Evolutionary conservation across 1,140 invertebrate genomes (phyloP).

Genomic region (Drosophila sproati): DNA sequence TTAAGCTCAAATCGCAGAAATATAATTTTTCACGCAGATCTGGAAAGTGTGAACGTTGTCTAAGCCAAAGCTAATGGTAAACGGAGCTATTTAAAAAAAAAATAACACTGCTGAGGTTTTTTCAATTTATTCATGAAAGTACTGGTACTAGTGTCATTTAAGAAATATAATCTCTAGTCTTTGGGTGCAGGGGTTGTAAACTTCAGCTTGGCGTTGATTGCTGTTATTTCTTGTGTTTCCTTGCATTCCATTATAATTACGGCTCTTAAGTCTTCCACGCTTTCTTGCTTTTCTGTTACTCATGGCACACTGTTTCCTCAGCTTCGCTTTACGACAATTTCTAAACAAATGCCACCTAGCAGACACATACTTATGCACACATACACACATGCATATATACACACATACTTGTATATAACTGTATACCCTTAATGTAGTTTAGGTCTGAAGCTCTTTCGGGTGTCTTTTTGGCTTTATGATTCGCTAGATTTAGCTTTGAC

Average conservation of each 20-base stretch:
- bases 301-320: not conserved
- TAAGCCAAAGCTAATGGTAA: no score
- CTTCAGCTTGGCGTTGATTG: not conserved
- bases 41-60: no score
- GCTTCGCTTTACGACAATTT: slow-evolving; percentile 5
- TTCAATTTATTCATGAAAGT: no score
- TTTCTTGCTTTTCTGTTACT: slow-evolving; percentile 47
- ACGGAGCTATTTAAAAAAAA: not conserved
- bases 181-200: not conserved
- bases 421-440: slow-evolving; percentile 8
- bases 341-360: slow-evolving; percentile 19
- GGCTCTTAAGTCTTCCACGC: slow-evolving; percentile 63
- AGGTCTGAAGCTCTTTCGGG: slow-evolving; percentile 11
- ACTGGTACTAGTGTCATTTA: no score
- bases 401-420: not conserved
- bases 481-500: slow-evolving; percentile 43
- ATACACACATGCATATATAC: not conserved
- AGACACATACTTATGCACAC: slow-evolving; percentile 2
- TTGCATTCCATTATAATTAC: slow-evolving; percentile 55
- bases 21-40: no score
- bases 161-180: no score
- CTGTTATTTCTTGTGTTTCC: slow-evolving; percentile 31
- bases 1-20: not conserved
- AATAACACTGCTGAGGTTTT: no score
- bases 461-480: slow-evolving; percentile 40